Evolutionary conservation across 2,113 vertebrate genomes (phyloP), one percentile per base, ranked within the genome.

Genomic region (Microcebus griseorufus): DNA sequence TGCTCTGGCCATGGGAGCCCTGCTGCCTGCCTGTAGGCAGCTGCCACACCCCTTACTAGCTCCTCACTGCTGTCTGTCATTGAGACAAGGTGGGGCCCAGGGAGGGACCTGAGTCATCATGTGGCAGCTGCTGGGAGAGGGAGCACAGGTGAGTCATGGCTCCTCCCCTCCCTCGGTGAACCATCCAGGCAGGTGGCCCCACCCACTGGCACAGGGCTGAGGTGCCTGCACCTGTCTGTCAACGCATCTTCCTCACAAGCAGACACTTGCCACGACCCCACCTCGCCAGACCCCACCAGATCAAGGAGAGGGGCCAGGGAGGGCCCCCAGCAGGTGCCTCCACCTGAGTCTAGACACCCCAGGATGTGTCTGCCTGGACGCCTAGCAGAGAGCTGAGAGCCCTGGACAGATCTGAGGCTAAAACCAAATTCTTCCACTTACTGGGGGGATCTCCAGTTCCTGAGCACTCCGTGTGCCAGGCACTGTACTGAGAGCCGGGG

Each of bases 51-150:
- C 65, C 9, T 12, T 16, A 34, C 45, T 80, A 88, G 72, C n/a
- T 48, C 27, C 48, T 37, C 78, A 93, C 14, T 8, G 34, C 42
- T n/a, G 1, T 42, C 88, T 60, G 51, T 75, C 58, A 37, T 0
- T 45, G 84, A 86, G 48, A n/a, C 79, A 62, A 92, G 79, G 92
- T 27, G 16, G 67, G 23, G 62, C 60, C 53, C 58, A 12, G 53
- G 37, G 20, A 88, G 65, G 20, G 29, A 14, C 72, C 88, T 97
- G 94, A 97, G 88, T 95, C 97, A 94, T n/a, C 37, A 0, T 1
- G 87, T 23, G 27, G 62, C 80, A 22, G 45, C 32, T 60, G 12
- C 76, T 60, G 62, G 10, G 78, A n/a, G 17, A 67, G 32, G 42
- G 65, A 79, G 25, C 10, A 1, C 34, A 62, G 58, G 51, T 87